Base-by-base conservation (phyloP, 2,113 vertebrate genomes). In the Tragelaphus scriptus region DNA sequence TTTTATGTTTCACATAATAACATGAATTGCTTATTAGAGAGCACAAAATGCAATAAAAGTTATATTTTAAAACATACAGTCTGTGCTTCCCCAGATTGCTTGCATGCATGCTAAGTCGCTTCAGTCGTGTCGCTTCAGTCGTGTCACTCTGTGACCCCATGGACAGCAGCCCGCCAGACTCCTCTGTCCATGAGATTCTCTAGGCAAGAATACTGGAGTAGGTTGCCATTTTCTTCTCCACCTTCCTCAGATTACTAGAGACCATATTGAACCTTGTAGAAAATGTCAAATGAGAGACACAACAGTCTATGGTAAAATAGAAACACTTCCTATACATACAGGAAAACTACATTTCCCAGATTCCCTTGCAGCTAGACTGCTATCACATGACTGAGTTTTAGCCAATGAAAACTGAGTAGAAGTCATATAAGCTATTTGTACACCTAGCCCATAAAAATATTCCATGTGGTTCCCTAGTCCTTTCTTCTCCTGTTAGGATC, bases 321-420 rank as follows among this genome's bases (percentile, higher is more conserved):
- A 65, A n/a, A 59, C 6, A 40, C 49, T 56, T 92, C 56, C 44
- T 56, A 9, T 32, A 26, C 56, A 49, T 32, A 58, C 17, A 49
- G 30, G 85, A 71, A 89, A 88, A 21, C n/a, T 30, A 9, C 8
- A 21, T 44, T 95, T 92, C 61, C 61, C 68, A 96, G 53, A 6
- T 36, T 55, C 36, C 30, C 8, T 36, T 93, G 65, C 51, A 10
- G 6, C 30, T 79, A 65, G 25, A 11, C 68, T n/a, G 30, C 55
- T 26, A 28, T 25, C 80, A 65, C 5, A 2, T 44, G 47, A 79
- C 14, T n/a, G 15, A 26, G 10, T 79, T 86, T 86, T 55, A 91
- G 56, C 61, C 77, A 53, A 3, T 55, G 2, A 63, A 47, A 58
- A 79, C n/a, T 55, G n/a, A 17, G 1, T 5, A 19, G 68, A 88